phyloP scores from a whole-genome alignment of 2,888 invertebrate genomes.

The Ypsolopha scabrella region DNA sequence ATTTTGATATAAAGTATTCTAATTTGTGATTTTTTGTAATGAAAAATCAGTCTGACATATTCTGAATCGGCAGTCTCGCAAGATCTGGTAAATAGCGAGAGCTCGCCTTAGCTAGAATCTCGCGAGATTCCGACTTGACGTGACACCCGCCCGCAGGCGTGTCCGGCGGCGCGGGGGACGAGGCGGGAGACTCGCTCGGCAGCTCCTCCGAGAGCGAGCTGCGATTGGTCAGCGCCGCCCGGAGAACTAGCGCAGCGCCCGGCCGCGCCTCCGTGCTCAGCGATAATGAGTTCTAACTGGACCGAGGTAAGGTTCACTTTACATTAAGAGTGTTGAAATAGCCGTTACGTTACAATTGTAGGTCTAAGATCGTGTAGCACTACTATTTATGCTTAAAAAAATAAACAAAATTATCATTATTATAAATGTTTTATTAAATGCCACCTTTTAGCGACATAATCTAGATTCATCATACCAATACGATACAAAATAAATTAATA shows the following conservation, averaged over 20 bases:
- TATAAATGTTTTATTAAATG: no score
- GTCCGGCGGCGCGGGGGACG: constrained; percentile 11
- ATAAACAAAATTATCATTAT: neutral
- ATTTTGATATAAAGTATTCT: no score
- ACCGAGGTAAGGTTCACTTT: neutral
- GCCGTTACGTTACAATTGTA: neutral
- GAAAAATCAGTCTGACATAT: no score
- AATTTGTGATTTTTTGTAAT: no score
- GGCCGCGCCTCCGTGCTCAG: constrained; percentile 41
- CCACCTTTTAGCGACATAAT: no score
- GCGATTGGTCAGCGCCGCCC: constrained; percentile 31
- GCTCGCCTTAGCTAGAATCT: no score
- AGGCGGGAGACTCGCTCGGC: constrained; percentile 39
- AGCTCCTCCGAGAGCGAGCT: constrained; percentile 62
- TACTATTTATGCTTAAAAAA: neutral
- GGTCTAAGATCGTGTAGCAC: neutral
- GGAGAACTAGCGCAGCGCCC: constrained; percentile 30
- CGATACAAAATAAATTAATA: neutral
- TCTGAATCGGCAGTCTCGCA: no score
- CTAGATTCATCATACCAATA: neutral
- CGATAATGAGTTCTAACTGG: constrained; percentile 57
- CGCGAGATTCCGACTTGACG: no score
- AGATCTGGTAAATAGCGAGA: no score
- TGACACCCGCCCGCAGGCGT: neutral
- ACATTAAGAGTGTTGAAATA: neutral